Evolutionary conservation across 2,113 vertebrate genomes (phyloP), one percentile per base, ranked within the genome.

Genomic region (Pavo muticus): DNA sequence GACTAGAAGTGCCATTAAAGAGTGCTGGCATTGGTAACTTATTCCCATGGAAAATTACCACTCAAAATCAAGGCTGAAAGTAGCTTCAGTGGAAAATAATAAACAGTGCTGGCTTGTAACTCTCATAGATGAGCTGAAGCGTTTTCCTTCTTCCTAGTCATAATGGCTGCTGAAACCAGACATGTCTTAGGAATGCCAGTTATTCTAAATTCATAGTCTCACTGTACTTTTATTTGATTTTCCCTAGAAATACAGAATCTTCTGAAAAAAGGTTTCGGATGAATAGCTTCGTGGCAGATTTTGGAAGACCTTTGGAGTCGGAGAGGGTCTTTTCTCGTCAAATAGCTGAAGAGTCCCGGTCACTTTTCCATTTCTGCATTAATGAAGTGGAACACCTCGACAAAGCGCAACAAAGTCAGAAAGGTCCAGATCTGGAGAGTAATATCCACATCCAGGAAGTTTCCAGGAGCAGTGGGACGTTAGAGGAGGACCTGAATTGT

Each of bases 361-460:
- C 98, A 1, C 98, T 98, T 61, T 99, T 99, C 87, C 98, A 99
- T 81, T 99, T 98, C 96, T 98, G 98, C 70, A 98, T 98, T 93
- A 98, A 97, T 30, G 98, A 99, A 94, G 97, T 98, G 67, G 98
- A 98, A 59, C 98, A 97, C 48, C 83, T 91, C 70, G 96, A 96
- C 64, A 97, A 91, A 74, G 88, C n/a, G 42, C 98, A 86, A 30
- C 73, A 87, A 16, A 87, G 87, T 75, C 96, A 90, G 14, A 97
- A 84, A 86, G 84, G 93, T 75, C 91, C 96, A 15, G 89, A 71
- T 74, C 59, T 96, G 23, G 97, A 97, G 65, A 96, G 87, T 11
- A 82, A 90, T 14, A 94, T 60, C 57, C 78, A 82, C 13, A 93
- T 97, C 64, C 98, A 96, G 59, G 97, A 97, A 73, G 85, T 88